A percentile compares a stretch with the other conserved stretches of the same genome.
phyloP scores from a whole-genome alignment of 2,113 vertebrate species.

The Malurus cyaneus region DNA sequence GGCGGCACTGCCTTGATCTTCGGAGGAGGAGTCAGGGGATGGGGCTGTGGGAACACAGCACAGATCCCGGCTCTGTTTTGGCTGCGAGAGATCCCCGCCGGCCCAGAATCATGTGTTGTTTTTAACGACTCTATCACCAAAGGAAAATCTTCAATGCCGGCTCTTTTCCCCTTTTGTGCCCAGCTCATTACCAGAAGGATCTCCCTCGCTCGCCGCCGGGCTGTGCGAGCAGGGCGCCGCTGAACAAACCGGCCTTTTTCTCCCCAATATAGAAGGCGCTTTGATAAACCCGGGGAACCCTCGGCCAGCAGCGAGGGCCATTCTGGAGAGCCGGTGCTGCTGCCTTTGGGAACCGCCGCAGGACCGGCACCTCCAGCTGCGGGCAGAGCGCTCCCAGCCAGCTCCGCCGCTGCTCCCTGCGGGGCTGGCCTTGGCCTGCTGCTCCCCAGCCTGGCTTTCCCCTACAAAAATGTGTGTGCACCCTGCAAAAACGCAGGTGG shows the following conservation, averaged over 20 bases:
- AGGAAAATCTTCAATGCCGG: slow-evolving; percentile 26
- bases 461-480: accelerated
- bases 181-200: slow-evolving; percentile 57
- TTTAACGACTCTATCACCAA: slow-evolving; percentile 24
- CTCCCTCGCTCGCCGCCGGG: neutral
- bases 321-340: neutral
- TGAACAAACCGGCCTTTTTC: slow-evolving; percentile 20
- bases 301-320: neutral
- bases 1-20: neutral
- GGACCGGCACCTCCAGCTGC: neutral
- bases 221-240: neutral
- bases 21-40: neutral
- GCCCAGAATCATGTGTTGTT: slow-evolving; percentile 8
- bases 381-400: neutral
- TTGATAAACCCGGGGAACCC: slow-evolving; percentile 29
- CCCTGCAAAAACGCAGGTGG: neutral
- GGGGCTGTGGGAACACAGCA: neutral
- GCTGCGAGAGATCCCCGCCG: neutral
- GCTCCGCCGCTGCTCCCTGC: neutral
- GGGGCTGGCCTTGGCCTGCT: accelerated
- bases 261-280: neutral
- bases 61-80: neutral
- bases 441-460: neutral
- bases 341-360: neutral
- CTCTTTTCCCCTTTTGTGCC: neutral